These are phyloP conservation scores for Dryobates pubescens DNA, from an alignment of 2,797 vertebrate genomes.

Conservation along the genomic window DNA sequence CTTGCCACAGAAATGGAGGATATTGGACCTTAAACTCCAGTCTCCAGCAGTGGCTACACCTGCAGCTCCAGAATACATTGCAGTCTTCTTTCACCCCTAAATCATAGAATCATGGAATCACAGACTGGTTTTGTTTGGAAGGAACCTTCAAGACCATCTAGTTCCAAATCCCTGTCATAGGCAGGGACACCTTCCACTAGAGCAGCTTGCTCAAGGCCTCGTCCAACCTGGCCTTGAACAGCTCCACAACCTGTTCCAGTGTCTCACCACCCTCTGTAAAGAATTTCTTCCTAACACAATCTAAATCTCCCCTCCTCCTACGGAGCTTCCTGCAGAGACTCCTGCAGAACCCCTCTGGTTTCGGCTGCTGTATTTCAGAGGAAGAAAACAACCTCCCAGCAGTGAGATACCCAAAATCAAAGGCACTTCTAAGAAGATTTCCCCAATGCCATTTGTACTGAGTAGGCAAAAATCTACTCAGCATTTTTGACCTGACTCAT, in stretches of 20 bases:
- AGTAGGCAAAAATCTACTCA: neutral
- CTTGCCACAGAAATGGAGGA: neutral
- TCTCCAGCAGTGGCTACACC: neutral
- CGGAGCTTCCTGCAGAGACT: no score
- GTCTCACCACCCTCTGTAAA: no score
- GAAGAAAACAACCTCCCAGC: neutral
- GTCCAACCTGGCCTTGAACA: no score
- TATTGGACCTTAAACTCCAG: neutral
- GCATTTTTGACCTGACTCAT: neutral
- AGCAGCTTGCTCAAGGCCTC: no score
- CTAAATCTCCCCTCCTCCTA: no score
- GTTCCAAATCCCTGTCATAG: no score
- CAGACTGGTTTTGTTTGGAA: no score
- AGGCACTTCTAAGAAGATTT: constrained; percentile 32
- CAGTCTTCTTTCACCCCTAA: neutral
- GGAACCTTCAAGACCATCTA: no score
- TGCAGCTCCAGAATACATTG: neutral
- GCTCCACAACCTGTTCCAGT: no score
- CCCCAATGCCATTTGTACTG: neutral
- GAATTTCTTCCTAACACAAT: no score
- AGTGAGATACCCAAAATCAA: neutral
- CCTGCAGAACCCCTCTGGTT: neutral
- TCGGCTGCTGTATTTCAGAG: neutral
- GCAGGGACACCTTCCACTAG: no score
- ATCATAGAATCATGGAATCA: neutral